Base-by-base conservation (phyloP, 2,797 vertebrate species). In the Micropoecilia bifurca region DNA sequence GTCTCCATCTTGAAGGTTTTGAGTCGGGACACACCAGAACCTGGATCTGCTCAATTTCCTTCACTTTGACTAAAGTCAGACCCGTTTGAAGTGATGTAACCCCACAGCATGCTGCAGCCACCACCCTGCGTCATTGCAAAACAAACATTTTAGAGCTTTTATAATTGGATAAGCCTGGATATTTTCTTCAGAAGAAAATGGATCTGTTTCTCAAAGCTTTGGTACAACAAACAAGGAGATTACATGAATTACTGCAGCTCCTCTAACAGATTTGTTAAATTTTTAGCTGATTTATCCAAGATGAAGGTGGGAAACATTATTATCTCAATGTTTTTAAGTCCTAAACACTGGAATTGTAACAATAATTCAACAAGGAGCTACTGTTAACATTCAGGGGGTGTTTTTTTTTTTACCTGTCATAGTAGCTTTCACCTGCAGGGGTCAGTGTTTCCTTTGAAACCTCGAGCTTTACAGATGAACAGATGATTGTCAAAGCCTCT, bases 371-470 rank as follows among this genome's bases (percentile, higher is more conserved):
- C 4, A 4, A 41, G 18, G 10, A 41, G 9, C 20, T 25, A 13
- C 36, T 28, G 55, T 41, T 59, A 45, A 41, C 22, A 13, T 22
- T 16, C 61, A 36, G 28, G 28, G 7, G n/a, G n/a, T n/a, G 74
- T 77, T 80, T 66, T 25, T 55, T 48, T 48, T 1, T 18, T 0
- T 7, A 69, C 0, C 28, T 63, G 59, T 61, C 9, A 10, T 1
- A 57, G 28, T 47, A 61, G 6, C 36, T 43, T 7, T 16, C 28
- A 45, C 39, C 63, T 6, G 41, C 53, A 48, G 69, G 33, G 53
- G 45, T 50, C 75, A 46, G 74, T 57, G 55, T 53, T 43, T 71
- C 22, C 68, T 45, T 71, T 14, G 39, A 69, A 43, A 69, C 41
- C 66, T 41, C 14, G 25, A 71, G 41, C 41, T 71, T 71, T 71